phyloP scores from a whole-genome alignment of 1,140 invertebrate species.

The Steinernema khuongi region DNA sequence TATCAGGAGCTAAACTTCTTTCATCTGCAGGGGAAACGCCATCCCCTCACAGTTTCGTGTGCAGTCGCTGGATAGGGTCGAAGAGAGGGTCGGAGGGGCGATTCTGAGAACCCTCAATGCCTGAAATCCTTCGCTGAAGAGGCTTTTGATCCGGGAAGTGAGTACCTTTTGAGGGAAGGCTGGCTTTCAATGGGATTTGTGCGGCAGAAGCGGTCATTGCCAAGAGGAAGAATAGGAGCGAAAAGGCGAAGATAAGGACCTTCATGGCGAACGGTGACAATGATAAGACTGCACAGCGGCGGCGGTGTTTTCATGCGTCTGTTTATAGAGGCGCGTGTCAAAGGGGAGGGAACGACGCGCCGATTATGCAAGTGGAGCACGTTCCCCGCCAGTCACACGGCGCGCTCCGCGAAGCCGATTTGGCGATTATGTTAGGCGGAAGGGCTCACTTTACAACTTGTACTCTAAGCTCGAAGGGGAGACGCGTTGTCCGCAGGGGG shows the following conservation, averaged over 20 bases:
- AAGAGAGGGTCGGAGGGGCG: background rate
- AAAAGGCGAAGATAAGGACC: background rate
- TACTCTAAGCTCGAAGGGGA: too few relatives aligned
- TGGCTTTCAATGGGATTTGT: background rate
- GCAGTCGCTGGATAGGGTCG: background rate
- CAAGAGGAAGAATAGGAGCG: background rate
- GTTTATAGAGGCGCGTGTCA: background rate
- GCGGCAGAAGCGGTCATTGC: background rate
- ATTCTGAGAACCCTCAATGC: background rate
- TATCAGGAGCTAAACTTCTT: background rate
- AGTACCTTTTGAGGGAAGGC: background rate
- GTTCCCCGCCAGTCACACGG: background rate
- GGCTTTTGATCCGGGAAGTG: background rate
- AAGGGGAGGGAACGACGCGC: background rate
- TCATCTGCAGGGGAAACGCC: too few relatives aligned
- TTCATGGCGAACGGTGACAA: background rate
- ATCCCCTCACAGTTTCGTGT: background rate
- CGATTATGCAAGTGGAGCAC: constrained; percentile 10
- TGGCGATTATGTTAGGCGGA: too few relatives aligned
- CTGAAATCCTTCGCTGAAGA: background rate
- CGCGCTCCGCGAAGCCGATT: too few relatives aligned
- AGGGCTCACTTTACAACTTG: too few relatives aligned
- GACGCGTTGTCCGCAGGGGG: too few relatives aligned
- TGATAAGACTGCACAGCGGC: background rate
- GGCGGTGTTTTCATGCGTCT: background rate